Evolutionary conservation across 2,113 vertebrate species (phyloP).

Genomic region (Synchiropus splendidus): DNA sequence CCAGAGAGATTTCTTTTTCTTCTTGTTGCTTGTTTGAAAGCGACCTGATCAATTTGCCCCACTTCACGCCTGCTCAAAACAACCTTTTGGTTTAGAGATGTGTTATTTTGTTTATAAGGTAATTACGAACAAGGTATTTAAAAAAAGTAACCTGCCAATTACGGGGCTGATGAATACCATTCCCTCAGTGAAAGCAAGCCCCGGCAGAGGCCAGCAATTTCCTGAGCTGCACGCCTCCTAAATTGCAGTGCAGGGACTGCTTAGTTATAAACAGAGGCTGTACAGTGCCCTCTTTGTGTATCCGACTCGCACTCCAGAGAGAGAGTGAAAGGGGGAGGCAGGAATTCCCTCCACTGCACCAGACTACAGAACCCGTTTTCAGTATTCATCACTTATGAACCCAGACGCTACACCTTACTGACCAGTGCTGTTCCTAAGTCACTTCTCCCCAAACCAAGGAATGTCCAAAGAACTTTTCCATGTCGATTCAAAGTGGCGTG

Average conservation of each 20-base stretch:
- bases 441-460: background rate
- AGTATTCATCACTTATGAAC: slow-evolving; percentile 36
- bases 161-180: slow-evolving; percentile 84
- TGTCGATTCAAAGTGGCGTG: slow-evolving; percentile 8
- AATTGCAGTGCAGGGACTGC: slow-evolving; percentile 85
- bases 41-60: slow-evolving; percentile 39
- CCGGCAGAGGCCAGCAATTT: slow-evolving; percentile 87
- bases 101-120: slow-evolving; percentile 90
- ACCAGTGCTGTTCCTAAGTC: slow-evolving; percentile 21
- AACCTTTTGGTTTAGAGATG: slow-evolving; percentile 58
- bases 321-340: slow-evolving; percentile 33
- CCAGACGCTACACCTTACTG: slow-evolving; percentile 30
- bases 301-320: slow-evolving; percentile 30
- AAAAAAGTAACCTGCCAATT: slow-evolving; percentile 85
- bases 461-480: slow-evolving; percentile 9
- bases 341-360: slow-evolving; percentile 68
- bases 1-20: slow-evolving; percentile 13
- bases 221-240: slow-evolving; percentile 88
- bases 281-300: slow-evolving; percentile 87
- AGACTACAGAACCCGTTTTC: slow-evolving; percentile 56
- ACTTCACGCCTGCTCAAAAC: slow-evolving; percentile 62
- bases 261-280: slow-evolving; percentile 68
- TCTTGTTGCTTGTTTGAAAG: slow-evolving; percentile 17
- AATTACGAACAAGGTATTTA: slow-evolving; percentile 93
- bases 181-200: slow-evolving; percentile 87